These are phyloP conservation scores for Dolichomitus sp. DNA, from an alignment of 2,888 invertebrate genomes.

Conservation along the genomic window DNA sequence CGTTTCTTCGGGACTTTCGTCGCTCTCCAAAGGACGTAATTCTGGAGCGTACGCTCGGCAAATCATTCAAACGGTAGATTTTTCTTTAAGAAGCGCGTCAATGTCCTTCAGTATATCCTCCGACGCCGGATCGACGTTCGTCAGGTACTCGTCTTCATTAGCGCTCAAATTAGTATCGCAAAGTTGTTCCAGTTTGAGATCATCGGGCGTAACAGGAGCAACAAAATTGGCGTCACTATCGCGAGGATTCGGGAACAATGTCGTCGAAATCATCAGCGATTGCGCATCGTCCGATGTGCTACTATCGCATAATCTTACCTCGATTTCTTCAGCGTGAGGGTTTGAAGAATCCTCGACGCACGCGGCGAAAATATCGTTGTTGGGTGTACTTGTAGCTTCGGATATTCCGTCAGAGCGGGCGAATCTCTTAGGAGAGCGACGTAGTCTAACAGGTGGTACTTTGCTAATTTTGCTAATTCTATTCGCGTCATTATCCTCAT, in stretches of 20 bases:
- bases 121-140: conserved; percentile 74
- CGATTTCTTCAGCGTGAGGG: conserved; percentile 70
- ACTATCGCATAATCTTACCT: conserved; percentile 81
- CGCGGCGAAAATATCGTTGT: conserved; percentile 4
- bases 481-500: conserved; percentile 28
- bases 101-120: conserved; percentile 83
- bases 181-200: conserved; percentile 64
- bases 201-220: conserved; percentile 53
- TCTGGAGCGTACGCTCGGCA: background rate
- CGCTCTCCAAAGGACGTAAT: background rate
- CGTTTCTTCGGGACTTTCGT: background rate
- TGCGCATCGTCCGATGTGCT: conserved; percentile 77
- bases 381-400: conserved; percentile 7
- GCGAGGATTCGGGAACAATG: background rate
- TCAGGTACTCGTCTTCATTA: conserved; percentile 77
- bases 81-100: conserved; percentile 80
- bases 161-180: conserved; percentile 71
- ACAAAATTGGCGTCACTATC: conserved; percentile 50
- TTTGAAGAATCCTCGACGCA: conserved; percentile 11
- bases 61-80: conserved; percentile 68
- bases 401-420: conserved; percentile 15
- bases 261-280: conserved; percentile 30
- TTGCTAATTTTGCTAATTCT: conserved; percentile 48
- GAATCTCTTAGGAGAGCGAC: conserved; percentile 69
- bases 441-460: conserved; percentile 75